Base-by-base conservation (phyloP, 2,888 invertebrate genomes). In the Horisme vitalbata region DNA sequence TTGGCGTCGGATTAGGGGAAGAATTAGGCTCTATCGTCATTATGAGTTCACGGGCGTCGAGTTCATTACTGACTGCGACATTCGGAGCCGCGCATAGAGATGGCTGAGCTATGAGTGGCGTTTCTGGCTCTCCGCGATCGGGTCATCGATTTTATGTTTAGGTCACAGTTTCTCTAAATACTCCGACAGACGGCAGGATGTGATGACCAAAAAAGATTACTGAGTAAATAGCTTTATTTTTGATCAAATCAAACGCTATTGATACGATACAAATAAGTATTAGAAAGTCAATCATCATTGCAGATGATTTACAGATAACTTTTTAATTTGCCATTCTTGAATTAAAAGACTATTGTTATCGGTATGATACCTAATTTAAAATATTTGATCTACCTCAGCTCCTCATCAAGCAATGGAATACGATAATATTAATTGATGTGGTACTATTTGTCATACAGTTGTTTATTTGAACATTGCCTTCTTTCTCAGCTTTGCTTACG, bases 241-340 rank as follows among this genome's bases (percentile, higher is more conserved):
- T 75, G 73, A 75, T 69, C 63, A 71, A 72, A 64, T 65, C 71
- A 77, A 73, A 71, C 71, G 66, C 58, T 67, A 69, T 68, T 68
- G 71, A 74, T 75, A 71, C 64, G 63, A 69, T 79, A 82, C 83
- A 72, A 73, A 78, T 77, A 71, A 70, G 75, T 75, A 72, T 65
- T 86, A 85, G 87, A 85, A 88, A 88, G 86, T 79, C 78, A 85
- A 84, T 86, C 83, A 83, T 76, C 61, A 68, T 69, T 60, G 52
- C 47, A 72, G 73, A 73, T 71, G 61, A 54, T 52, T n/a, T 45
- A 50, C 48, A 55, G 72, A 71, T 69, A 65, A 63, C 21, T 59
- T 60, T 62, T 68, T 66, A 63, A 68, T 68, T 65, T 59, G 49
- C 36, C 52, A 52, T 30, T 37, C 14, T 11, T 10, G 21, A 13